Evolutionary conservation across 1,140 invertebrate species (phyloP), one percentile per base, ranked within the genome.

Genomic region (Caenorhabditis briggsae): DNA sequence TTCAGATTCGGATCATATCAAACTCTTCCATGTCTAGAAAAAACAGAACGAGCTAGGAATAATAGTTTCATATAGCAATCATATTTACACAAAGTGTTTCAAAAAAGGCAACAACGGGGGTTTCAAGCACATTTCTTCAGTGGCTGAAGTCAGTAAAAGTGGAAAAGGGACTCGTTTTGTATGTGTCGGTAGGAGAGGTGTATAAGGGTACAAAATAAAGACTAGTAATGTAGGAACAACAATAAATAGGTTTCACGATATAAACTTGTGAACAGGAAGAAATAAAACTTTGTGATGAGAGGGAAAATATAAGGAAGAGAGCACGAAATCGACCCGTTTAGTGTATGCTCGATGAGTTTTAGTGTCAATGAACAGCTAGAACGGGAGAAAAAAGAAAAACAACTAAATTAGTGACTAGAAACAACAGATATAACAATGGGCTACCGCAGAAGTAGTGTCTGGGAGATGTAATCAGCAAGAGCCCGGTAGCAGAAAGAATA

Each of bases 401-500:
- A 33, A 33, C 33, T 33, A 33, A 33, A 33, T 33, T 33, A 33
- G 33, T 33, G 33, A 33, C 33, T 33, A 33, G 11, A 53, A 46
- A 20, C 70, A 78, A 78, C 70, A 78, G 53, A 46, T 78, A 78
- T n/a, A 78, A 50, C 50, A 78, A 16, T 41, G 84, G 33, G 33
- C 33, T 33, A 33, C 33, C 33, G 33, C 1, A 33, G 33, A 33
- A 33, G 33, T 33, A 50, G 23, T 11, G 70, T 50, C 46, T 78
- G 48, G n/a, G 70, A 78, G 46, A 78, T 78, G 14, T 23, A 78
- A 59, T 91, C 90, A 61, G 83, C 83, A 50, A 90, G 83, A 65
- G 83, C 82, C 16, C 90, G 86, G 78, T 91, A 92, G 84, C 89
- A 89, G 88, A 92, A 91, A 9, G 74, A 65, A 84, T 91, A 91